Evolutionary conservation across 2,888 invertebrate species (phyloP), one percentile per base, ranked within the genome.

Genomic region (Chrysolina americana): DNA sequence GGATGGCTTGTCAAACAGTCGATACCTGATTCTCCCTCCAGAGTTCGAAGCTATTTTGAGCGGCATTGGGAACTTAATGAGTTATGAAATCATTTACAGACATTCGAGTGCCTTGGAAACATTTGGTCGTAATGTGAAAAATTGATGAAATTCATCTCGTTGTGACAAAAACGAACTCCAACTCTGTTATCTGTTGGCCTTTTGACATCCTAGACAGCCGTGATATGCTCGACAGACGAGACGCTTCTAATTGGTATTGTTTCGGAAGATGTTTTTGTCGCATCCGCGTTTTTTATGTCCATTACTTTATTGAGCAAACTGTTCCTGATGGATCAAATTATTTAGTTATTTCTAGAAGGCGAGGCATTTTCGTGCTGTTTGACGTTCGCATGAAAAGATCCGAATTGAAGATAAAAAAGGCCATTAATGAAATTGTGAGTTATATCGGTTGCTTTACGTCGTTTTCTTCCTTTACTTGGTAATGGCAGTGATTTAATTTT

Each of bases 131-230:
- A 36, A 36, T 36, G 8, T 8, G 36, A 36, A 36, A 36, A 36
- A 36, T 36, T 8, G 36, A 36, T 36, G 36, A 36, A 36, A 36
- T n/a, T n/a, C n/a, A 74, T 71, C 47, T n/a, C 15, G 15, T 15
- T 2, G n/a, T 6, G 47, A 15, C n/a, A 15, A 47, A 47, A 47
- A 47, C 4, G 15, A 15, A 76, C 76, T 76, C 74, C 74, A 48
- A 53, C 62, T 65, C 21, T 70, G 72, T 72, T 65, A 36, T 41
- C 65, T 48, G 68, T 17, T 19, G 19, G 23, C 28, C 47, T 8
- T 44, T 21, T 44, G 47, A 41, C 48, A 48, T 62, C 47, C 44
- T 23, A 47, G 47, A 41, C 28, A n/a, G 62, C 11, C 11, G 21
- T 56, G 53, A 56, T 21, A 56, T 21, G 23, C 53, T 9, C 21